Conservation (phyloP, 2,797 vertebrate genomes). For the Tolypeutes matacus region DNA sequence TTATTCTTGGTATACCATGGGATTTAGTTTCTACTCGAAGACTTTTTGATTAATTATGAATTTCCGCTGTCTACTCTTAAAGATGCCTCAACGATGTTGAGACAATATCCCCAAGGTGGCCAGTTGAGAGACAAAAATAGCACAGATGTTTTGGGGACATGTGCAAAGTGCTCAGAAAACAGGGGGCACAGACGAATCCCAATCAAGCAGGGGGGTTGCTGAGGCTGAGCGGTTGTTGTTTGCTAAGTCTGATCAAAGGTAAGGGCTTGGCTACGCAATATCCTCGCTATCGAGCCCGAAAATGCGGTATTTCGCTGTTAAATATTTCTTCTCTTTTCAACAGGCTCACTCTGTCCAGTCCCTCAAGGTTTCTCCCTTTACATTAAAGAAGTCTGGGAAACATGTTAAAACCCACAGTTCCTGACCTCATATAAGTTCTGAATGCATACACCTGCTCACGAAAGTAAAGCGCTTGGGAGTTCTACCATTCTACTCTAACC, state of each 20-base stretch:
- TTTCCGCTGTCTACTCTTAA: not conserved
- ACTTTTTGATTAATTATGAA: not conserved
- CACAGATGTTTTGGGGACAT: not conserved
- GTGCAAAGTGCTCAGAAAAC: not conserved
- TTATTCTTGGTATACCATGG: not conserved
- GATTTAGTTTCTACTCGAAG: conserved; percentile 27
- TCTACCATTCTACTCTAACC: not conserved
- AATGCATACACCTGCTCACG: conserved; percentile 10
- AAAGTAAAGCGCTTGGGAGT: conserved; percentile 13
- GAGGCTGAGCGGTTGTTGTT: not conserved
- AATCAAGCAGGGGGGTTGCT: no score
- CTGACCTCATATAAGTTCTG: conserved; percentile 45
- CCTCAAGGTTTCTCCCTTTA: not conserved
- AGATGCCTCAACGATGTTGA: not conserved
- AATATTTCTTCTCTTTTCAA: conserved; percentile 23
- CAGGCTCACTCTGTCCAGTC: not conserved
- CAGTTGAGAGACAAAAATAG: not conserved
- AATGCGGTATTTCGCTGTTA: not conserved
- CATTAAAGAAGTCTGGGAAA: not conserved
- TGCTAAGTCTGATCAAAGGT: not conserved
- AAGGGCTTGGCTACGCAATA: not conserved
- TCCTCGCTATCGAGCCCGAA: not conserved
- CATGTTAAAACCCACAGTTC: not conserved
- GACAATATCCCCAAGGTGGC: not conserved
- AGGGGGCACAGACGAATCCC: not conserved